A percentile compares a stretch with the other conserved stretches of the same genome.
phyloP scores from a whole-genome alignment of 2,888 invertebrate genomes.

The Linnaemya tessellans region DNA sequence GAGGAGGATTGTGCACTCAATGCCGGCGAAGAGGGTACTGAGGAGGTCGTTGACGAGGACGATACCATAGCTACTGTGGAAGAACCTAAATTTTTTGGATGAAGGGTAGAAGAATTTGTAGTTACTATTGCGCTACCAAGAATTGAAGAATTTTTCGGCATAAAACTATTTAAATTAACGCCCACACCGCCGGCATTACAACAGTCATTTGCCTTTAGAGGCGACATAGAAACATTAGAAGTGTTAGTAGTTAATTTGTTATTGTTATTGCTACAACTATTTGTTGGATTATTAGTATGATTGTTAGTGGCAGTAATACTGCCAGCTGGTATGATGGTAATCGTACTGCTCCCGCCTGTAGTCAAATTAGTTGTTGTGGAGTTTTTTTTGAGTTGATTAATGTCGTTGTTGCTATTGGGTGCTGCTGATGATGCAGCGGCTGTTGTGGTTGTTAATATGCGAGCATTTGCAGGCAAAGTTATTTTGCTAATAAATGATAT shows the following conservation, averaged over 20 bases:
- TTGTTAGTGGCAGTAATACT: conserved; percentile 63
- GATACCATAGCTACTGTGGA: conserved; percentile 47
- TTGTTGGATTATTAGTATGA: conserved; percentile 57
- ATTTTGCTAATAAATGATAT: conserved; percentile 81
- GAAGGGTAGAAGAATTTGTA: conserved; percentile 64
- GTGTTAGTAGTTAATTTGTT: conserved; percentile 70
- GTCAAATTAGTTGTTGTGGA: conserved; percentile 33
- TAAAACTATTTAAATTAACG: conserved; percentile 65
- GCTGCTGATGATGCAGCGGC: conserved; percentile 59
- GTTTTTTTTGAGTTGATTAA: conserved; percentile 64
- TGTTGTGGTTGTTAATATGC: conserved; percentile 76
- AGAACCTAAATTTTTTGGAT: conserved; percentile 65
- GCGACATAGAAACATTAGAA: conserved; percentile 44
- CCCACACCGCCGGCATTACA: conserved; percentile 53
- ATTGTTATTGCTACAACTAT: conserved; percentile 72
- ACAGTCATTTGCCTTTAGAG: conserved; percentile 49
- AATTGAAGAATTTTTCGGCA: conserved; percentile 73
- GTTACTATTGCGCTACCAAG: conserved; percentile 73
- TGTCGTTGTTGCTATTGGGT: conserved; percentile 71
- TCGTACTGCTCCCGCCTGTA: conserved; percentile 73
- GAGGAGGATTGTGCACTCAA: conserved; percentile 75
- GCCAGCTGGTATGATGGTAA: conserved; percentile 74
- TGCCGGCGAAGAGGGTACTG: conserved; percentile 78
- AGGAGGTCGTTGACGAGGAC: conserved; percentile 57
- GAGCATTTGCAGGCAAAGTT: conserved; percentile 79